Percentiles rank a stretch among this genome's conserved stretches.
These are phyloP conservation scores for Leucopsar rothschildi DNA, from an alignment of 2,113 vertebrate genomes.

Conservation along the genomic window DNA sequence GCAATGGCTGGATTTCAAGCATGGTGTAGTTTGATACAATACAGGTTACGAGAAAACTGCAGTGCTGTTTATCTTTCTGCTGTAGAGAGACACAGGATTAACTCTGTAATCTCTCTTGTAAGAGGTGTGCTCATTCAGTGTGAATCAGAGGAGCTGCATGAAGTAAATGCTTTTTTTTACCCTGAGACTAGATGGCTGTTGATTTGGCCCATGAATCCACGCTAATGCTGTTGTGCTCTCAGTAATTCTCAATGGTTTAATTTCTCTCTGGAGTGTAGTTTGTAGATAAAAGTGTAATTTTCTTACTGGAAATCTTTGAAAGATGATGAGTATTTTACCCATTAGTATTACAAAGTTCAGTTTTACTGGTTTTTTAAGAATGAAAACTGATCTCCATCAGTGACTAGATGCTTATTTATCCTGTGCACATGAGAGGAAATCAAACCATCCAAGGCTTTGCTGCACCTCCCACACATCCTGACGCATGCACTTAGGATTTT, in stretches of 20 bases:
- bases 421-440: background rate
- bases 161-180: background rate
- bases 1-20: background rate
- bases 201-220: background rate
- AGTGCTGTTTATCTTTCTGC: background rate
- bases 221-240: background rate
- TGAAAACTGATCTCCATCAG: background rate
- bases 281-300: conserved; percentile 6
- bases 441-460: background rate
- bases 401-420: background rate
- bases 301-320: background rate
- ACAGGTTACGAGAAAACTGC: background rate
- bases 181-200: background rate
- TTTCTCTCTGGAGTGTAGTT: background rate
- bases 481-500: background rate
- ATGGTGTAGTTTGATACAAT: background rate
- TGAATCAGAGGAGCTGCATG: background rate
- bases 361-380: background rate
- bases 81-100: background rate
- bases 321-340: background rate
- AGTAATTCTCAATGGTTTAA: background rate
- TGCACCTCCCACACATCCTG: background rate
- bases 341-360: background rate
- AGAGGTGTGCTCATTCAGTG: background rate
- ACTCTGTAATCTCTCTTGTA: background rate